Percentiles rank a stretch among this genome's conserved stretches.
Conservation (phyloP, 2,888 invertebrate species). For the Rhagonycha fulva region DNA sequence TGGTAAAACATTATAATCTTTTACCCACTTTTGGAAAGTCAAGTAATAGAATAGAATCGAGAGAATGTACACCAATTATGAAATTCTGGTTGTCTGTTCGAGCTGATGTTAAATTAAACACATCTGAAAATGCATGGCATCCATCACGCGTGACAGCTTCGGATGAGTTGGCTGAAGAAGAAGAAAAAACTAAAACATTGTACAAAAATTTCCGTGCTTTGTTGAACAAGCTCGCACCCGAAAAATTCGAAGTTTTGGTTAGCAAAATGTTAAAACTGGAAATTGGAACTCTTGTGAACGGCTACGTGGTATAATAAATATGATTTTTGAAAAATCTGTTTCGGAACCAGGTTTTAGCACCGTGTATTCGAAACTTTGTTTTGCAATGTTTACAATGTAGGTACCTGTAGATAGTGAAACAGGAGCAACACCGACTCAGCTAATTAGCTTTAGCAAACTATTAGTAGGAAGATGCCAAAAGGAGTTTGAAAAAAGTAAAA, state of each 20-base stretch:
- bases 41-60: too few species aligned
- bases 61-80: too few species aligned
- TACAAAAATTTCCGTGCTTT: conserved; percentile 85
- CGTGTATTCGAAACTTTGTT: conserved; percentile 88
- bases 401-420: too few species aligned
- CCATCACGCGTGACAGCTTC: conserved; percentile 66
- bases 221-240: conserved; percentile 92
- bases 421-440: too few species aligned
- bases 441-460: conserved; percentile 73
- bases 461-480: conserved; percentile 84
- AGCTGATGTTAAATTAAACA: too few species aligned
- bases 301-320: conserved; percentile 81
- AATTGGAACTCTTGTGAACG: conserved; percentile 80
- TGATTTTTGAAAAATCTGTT: conserved; percentile 94
- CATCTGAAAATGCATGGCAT: conserved; percentile 87
- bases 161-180: conserved; percentile 52
- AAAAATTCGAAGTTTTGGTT: conserved; percentile 85
- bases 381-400: conserved; percentile 68
- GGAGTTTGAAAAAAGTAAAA: conserved; percentile 85
- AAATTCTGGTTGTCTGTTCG: too few species aligned
- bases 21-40: too few species aligned
- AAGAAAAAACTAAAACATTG: conserved; percentile 65
- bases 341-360: conserved; percentile 94
- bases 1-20: too few species aligned
- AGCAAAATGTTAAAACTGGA: conserved; percentile 75